A percentile compares a stretch with the other conserved stretches of the same genome.
Conservation (phyloP, 2,113 vertebrate genomes). For the Peromyscus californicus region DNA sequence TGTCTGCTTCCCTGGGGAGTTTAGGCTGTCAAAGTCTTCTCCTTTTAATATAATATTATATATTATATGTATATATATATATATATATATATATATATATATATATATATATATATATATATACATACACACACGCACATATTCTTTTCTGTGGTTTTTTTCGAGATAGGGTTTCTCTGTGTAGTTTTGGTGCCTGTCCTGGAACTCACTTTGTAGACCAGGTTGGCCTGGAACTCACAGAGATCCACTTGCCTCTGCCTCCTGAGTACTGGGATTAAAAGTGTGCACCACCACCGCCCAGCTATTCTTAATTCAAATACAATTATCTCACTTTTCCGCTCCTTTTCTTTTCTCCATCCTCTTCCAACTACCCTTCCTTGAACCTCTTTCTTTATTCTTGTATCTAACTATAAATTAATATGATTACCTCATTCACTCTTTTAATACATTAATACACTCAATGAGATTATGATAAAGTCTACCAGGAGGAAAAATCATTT, state of each 20-base stretch:
- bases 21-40: not conserved
- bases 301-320: not conserved
- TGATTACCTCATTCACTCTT: constrained; percentile 11
- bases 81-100: no score
- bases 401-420: not conserved
- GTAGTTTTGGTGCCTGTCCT: no score
- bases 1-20: not conserved
- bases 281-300: no score
- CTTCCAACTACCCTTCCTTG: not conserved
- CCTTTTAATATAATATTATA: not conserved
- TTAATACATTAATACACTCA: not conserved
- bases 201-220: no score
- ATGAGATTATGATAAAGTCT: constrained; percentile 34
- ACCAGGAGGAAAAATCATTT: not conserved
- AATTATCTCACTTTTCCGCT: not conserved
- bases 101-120: no score
- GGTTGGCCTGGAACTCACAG: no score
- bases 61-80: no score
- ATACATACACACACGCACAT: no score
- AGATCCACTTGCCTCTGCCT: no score
- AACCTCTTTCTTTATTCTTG: not conserved
- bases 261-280: no score
- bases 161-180: no score
- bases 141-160: no score
- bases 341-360: not conserved